phyloP scores from a whole-genome alignment of 1,140 invertebrate genomes.

The Carposina sasakii region DNA sequence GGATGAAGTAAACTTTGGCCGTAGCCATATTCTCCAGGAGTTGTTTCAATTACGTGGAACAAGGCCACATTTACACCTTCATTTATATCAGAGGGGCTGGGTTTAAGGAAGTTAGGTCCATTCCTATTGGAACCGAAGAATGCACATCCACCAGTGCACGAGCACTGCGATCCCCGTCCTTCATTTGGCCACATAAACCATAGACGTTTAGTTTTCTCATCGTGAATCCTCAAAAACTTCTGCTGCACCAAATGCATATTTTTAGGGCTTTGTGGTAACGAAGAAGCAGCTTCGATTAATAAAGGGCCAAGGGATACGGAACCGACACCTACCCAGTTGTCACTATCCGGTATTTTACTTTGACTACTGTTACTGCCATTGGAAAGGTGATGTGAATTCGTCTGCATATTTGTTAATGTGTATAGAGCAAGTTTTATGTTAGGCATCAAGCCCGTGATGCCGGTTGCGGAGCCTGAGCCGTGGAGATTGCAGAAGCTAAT shows the following conservation, averaged over 20 bases:
- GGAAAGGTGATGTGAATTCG: slow-evolving; percentile 52
- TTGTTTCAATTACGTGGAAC: slow-evolving; percentile 68
- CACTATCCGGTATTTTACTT: slow-evolving; percentile 68
- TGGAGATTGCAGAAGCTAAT: slow-evolving; percentile 95
- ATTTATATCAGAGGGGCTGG: slow-evolving; percentile 82
- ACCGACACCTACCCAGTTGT: slow-evolving; percentile 95
- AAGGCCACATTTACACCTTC: slow-evolving; percentile 87
- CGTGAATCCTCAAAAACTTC: slow-evolving; percentile 91
- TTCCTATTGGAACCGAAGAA: slow-evolving; percentile 95
- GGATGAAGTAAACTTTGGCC: slow-evolving; percentile 94
- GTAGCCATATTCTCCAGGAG: slow-evolving; percentile 82
- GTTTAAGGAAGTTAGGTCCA: slow-evolving; percentile 90
- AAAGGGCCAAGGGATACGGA: slow-evolving; percentile 92
- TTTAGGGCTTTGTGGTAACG: slow-evolving; percentile 81
- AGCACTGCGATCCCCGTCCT: slow-evolving; percentile 82
- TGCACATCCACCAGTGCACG: slow-evolving; percentile 93
- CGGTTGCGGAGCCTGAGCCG: slow-evolving; percentile 90
- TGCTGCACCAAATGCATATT: slow-evolving; percentile 85
- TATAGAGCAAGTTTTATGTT: slow-evolving; percentile 73
- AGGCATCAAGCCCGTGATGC: slow-evolving; percentile 90
- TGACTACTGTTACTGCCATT: slow-evolving; percentile 52
- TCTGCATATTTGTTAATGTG: slow-evolving; percentile 65
- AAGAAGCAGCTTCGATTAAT: slow-evolving; percentile 93
- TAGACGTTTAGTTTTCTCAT: slow-evolving; percentile 88
- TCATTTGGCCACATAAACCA: slow-evolving; percentile 95